A percentile compares a stretch with the other conserved stretches of the same genome.
These are phyloP conservation scores for Drosophila meridionalis DNA, from an alignment of 2,888 invertebrate species.

Conservation along the genomic window DNA sequence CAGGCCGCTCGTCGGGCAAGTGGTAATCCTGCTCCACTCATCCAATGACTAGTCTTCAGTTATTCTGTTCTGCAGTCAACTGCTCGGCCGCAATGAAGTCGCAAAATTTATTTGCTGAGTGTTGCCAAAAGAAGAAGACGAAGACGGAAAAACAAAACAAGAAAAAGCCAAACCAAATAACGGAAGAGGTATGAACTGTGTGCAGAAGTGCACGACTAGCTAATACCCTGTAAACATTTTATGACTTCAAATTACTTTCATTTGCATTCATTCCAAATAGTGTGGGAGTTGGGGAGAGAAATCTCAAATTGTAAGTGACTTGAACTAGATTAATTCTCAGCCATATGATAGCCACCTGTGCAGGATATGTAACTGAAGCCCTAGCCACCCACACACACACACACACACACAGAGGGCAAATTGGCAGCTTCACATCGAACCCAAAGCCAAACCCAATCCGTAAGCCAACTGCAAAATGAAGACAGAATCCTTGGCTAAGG, in stretches of 20 bases:
- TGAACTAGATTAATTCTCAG: no score
- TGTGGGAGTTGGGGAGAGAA: neutral
- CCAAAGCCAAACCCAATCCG: neutral
- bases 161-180: neutral
- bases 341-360: neutral
- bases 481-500: conserved; percentile 23
- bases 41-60: conserved; percentile 23
- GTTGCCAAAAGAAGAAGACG: conserved; percentile 34
- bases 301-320: neutral
- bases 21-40: conserved; percentile 20
- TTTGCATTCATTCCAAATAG: neutral
- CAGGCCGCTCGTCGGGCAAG: conserved; percentile 41
- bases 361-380: neutral
- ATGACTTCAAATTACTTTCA: neutral
- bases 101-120: conserved; percentile 73
- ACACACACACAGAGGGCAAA: conserved; percentile 2
- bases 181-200: neutral
- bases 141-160: neutral
- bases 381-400: conserved; percentile 9
- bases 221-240: conserved; percentile 9
- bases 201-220: neutral
- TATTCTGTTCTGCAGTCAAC: conserved; percentile 54
- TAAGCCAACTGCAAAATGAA: conserved; percentile 18
- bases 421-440: conserved; percentile 5
- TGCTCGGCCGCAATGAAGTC: conserved; percentile 69